These are phyloP conservation scores for Creontiades dilutus DNA, from an alignment of 2,888 invertebrate species.

Conservation along the genomic window DNA sequence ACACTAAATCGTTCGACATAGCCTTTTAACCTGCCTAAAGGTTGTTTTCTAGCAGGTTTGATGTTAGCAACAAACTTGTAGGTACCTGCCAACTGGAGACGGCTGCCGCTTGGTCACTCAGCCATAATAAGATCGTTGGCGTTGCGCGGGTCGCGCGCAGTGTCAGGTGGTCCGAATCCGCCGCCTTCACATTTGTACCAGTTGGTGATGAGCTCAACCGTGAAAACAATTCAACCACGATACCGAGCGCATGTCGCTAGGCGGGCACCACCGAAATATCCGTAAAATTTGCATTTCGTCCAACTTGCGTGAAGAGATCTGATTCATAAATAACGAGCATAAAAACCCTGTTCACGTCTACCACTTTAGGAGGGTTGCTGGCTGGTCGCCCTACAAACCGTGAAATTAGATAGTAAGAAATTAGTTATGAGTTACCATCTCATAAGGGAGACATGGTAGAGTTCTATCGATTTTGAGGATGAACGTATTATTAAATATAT, in stretches of 20 bases:
- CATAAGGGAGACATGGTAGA: too few species aligned
- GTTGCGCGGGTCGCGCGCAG: conserved; percentile 8
- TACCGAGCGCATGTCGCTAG: conserved; percentile 35
- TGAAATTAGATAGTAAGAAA: not conserved
- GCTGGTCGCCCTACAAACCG: conserved; percentile 5
- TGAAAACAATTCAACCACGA: conserved; percentile 67
- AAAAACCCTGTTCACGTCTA: not conserved
- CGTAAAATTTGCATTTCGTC: not conserved
- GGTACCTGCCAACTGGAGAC: not conserved
- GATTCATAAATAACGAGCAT: conserved; percentile 11
- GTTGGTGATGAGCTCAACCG: conserved; percentile 62
- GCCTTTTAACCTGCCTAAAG: too few species aligned
- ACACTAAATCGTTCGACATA: too few species aligned
- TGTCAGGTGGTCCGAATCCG: conserved; percentile 63
- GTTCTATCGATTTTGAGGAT: too few species aligned
- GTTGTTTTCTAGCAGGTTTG: too few species aligned
- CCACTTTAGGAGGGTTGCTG: not conserved
- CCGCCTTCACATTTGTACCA: conserved; percentile 22
- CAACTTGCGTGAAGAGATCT: conserved; percentile 25
- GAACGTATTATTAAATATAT: too few species aligned
- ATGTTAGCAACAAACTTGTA: too few species aligned
- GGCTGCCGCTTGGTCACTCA: not conserved
- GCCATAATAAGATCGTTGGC: conserved; percentile 10
- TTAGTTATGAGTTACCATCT: not conserved
- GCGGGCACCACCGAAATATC: not conserved